Base-by-base conservation (phyloP, 1,140 invertebrate species). In the Zeugodacus cucurbitae region DNA sequence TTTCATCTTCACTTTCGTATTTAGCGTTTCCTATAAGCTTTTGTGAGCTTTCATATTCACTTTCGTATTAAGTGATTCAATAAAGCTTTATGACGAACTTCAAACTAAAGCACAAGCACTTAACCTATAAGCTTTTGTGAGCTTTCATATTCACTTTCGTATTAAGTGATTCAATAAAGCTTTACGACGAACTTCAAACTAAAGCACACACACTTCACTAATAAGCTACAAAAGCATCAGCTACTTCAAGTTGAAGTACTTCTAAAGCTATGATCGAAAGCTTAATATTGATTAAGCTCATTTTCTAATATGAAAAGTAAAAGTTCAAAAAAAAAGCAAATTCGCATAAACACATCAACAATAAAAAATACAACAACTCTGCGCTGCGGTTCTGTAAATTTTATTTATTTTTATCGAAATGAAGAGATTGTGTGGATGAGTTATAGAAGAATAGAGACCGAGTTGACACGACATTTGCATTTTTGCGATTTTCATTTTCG, bases 401-500 rank as follows among this genome's bases (percentile, higher is more conserved):
- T 70, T 34, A 8, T 82, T 82, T 82, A 82, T 82, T 82, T 22
- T 48, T 48, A 17, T 44, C 29, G 26, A 67, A 34, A 67, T 82
- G 48, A n/a, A n/a, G n/a, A n/a, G n/a, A 14, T 17, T 82, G 67
- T 37, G 20, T 20, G 67, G 2, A 17, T 3, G 29, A 17, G 26
- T 26, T 3, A 34, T 67, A 67, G 29, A 34, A 67, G 8, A 0
- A 41, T 22, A 82, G 22, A 82, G 58, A 48, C 26, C 7, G n/a
- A 48, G 26, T 0, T 82, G 48, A 82, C 41, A 82, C 5, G 29
- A 78, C 32, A 37, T 82, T 82, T 82, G 74, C 37, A 82, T 48
- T 82, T 82, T 48, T 48, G 41, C 74, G 37, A 82, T 82, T 82
- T 82, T 82, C 37, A 82, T 48, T 82, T 82, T 78, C 34, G 26